Percentiles rank a stretch among this genome's conserved stretches.
phyloP scores from a whole-genome alignment of 1,140 invertebrate species.

The Vollenhovia emeryi region DNA sequence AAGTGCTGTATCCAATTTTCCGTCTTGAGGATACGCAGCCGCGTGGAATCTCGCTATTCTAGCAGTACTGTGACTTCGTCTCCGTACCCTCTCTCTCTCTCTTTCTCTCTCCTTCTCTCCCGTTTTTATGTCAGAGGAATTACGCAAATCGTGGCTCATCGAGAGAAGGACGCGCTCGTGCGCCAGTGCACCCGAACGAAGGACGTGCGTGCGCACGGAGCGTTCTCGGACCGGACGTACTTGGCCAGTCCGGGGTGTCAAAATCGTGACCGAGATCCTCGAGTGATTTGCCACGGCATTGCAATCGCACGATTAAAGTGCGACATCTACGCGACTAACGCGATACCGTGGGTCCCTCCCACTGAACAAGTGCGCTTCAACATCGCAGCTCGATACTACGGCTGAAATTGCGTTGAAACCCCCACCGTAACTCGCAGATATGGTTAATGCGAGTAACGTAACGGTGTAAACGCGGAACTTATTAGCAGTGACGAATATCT shows the following conservation, averaged over 20 bases:
- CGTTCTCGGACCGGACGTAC: neutral
- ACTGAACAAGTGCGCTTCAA: slow-evolving; percentile 15
- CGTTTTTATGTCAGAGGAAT: neutral
- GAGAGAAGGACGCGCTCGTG: neutral
- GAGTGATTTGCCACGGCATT: slow-evolving; percentile 23
- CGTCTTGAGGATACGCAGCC: neutral
- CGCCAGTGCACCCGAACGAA: slow-evolving; percentile 15
- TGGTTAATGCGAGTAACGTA: slow-evolving; percentile 9
- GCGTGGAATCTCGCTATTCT: slow-evolving; percentile 22
- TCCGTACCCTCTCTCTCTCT: neutral
- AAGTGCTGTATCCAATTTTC: slow-evolving; percentile 38
- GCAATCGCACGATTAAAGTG: neutral
- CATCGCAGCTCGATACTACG: slow-evolving; percentile 22
- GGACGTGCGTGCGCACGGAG: slow-evolving; percentile 11
- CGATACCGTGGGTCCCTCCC: neutral
- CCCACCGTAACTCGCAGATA: neutral
- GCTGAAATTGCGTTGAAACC: neutral
- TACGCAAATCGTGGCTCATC: neutral
- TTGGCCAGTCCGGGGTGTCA: neutral
- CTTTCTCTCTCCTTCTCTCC: neutral
- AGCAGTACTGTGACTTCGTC: neutral
- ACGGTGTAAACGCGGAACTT: slow-evolving; percentile 15
- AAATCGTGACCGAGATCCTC: slow-evolving; percentile 5
- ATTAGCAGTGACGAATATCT: neutral
- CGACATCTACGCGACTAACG: slow-evolving; percentile 34